phyloP scores from a whole-genome alignment of 2,113 vertebrate species.

The Ornithorhynchus anatinus region DNA sequence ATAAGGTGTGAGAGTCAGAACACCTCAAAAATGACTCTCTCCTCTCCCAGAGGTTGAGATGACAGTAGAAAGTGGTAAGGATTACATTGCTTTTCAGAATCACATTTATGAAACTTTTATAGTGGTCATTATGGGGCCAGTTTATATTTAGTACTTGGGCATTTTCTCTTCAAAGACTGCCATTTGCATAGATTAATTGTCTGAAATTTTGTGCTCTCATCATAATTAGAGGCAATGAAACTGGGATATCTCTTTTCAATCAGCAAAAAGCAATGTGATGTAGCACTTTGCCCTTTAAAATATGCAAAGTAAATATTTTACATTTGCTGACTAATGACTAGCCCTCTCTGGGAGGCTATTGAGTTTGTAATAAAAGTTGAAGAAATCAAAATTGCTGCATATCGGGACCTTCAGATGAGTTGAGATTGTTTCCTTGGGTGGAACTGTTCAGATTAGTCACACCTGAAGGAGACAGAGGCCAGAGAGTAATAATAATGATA shows the following conservation, averaged over 20 bases:
- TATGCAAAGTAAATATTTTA: conserved; percentile 49
- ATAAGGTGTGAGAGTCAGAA: too few relatives aligned
- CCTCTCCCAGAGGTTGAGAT: neutral
- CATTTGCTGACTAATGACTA: conserved; percentile 48
- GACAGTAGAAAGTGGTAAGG: neutral
- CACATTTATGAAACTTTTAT: conserved; percentile 38
- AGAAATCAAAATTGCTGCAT: neutral
- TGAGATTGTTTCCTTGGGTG: too few relatives aligned
- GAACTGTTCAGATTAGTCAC: too few relatives aligned
- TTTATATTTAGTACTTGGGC: conserved; percentile 1
- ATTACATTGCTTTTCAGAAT: conserved; percentile 24
- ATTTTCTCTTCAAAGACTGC: neutral
- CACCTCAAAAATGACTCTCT: neutral
- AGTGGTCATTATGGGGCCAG: conserved; percentile 18
- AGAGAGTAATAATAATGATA: too few relatives aligned
- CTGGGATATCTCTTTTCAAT: neutral
- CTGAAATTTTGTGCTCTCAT: neutral
- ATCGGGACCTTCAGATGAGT: neutral
- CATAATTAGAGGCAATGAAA: neutral
- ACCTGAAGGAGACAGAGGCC: too few relatives aligned
- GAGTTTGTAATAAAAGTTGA: neutral
- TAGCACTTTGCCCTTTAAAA: conserved; percentile 45
- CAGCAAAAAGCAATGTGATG: conserved; percentile 7
- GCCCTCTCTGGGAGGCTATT: neutral
- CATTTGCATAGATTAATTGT: conserved; percentile 34